Base-by-base conservation (phyloP, 2,888 invertebrate genomes). In the Dione vanillae region DNA sequence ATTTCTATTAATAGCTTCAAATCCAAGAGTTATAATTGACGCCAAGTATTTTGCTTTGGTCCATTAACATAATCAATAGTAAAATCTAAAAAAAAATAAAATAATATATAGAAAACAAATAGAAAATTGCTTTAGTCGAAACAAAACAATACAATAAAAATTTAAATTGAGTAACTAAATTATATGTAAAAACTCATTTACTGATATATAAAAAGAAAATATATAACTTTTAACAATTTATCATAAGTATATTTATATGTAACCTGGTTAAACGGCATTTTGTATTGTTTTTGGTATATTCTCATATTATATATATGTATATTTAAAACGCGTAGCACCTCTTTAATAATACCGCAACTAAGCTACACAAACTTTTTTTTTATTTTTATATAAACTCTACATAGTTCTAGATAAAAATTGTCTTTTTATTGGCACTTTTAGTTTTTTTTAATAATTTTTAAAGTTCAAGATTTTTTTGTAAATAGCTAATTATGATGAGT, bases 21-120 rank as follows among this genome's bases (percentile, higher is more conserved):
- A 73, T 78, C 78, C 84, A 85, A 85, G 82, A 81, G 61, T 77
- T 77, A 80, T 91, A 91, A 91, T 91, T 91, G 91, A 91, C 91
- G 78, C 82, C 75, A 78, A 80, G 85, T 89, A 87, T 85, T 82
- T 75, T 69, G 40, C 71, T 78, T 89, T 90, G 89, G 89, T 90
- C 89, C 88, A 77, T 85, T 85, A 72, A 56, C 76, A 45, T 72
- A 54, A 35, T 71, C 70, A 58, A 40, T 71, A 5, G 19, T 64
- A 52, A 67, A 69, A 43, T 43, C 45, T 66, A 58, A 69, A 49
- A 19, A 64, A 45, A 14, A 35, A 0, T 52, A 14, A n/a, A 9
- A 1, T 27, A 14, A 52, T 8, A 52, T 12, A 20, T 11, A 27
- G 27, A 2, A 35, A 14, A 52, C 14, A 27, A 35, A 52, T 27